Percentiles rank a stretch among this genome's conserved stretches.
phyloP scores from a whole-genome alignment of 2,113 vertebrate genomes.

The Ictalurus furcatus region DNA sequence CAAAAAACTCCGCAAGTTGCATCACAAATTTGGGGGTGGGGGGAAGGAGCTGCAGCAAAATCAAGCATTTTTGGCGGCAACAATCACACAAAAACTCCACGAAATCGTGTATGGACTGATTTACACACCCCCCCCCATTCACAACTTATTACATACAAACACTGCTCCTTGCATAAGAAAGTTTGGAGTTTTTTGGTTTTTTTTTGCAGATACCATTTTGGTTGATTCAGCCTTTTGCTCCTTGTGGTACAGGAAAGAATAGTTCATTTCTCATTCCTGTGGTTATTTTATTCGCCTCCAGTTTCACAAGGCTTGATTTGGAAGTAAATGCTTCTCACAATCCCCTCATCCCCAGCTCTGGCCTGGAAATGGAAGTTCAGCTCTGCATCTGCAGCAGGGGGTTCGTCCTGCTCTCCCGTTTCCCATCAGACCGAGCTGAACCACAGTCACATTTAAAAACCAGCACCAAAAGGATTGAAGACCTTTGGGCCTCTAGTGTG shows the following conservation, averaged over 20 bases:
- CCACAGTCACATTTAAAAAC: conserved; percentile 5
- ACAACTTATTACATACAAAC: too few relatives aligned
- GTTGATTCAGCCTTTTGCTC: background rate
- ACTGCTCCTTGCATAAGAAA: too few relatives aligned
- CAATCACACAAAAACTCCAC: too few relatives aligned
- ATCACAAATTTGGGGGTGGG: too few relatives aligned
- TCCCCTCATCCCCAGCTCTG: background rate
- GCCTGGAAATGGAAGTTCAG: background rate
- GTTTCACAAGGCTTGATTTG: conserved; percentile 12
- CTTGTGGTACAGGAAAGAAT: background rate
- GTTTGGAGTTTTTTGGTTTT: too few relatives aligned
- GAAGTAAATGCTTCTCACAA: background rate
- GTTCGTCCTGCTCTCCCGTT: background rate
- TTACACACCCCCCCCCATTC: too few relatives aligned
- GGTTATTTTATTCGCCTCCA: conserved; percentile 2
- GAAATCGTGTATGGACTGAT: too few relatives aligned
- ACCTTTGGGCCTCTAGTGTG: conserved; percentile 2
- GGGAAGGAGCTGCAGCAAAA: too few relatives aligned
- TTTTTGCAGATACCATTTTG: background rate
- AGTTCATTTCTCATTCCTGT: conserved; percentile 16
- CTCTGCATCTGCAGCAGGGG: conserved; percentile 5
- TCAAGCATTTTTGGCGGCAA: too few relatives aligned
- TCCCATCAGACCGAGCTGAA: conserved; percentile 11
- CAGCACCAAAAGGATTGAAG: conserved; percentile 8
- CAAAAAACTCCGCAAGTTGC: too few relatives aligned